These are phyloP conservation scores for Ceratosolen fusciceps DNA, from an alignment of 1,140 invertebrate species.

Conservation along the genomic window DNA sequence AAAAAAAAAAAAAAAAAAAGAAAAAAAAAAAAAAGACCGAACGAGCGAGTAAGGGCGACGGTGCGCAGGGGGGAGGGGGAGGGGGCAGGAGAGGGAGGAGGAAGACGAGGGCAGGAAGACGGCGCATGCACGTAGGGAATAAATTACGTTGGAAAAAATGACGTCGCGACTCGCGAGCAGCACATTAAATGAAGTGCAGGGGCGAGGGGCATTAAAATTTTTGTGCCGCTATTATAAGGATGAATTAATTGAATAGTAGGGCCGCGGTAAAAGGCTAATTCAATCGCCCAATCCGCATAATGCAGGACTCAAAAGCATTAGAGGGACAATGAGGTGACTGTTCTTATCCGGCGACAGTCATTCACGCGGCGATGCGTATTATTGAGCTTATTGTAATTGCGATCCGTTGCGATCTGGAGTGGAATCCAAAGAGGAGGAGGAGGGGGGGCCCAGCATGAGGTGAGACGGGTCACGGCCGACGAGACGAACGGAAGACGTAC, in stretches of 20 bases:
- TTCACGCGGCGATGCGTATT: not conserved
- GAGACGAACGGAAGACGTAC: not conserved
- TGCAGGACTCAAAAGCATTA: not conserved
- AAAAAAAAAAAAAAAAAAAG: no score
- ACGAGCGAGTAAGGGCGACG: no score
- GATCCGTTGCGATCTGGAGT: no score
- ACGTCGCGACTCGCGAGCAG: not conserved
- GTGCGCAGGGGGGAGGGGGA: no score
- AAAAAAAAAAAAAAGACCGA: no score
- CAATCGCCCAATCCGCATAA: not conserved
- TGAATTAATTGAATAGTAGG: not conserved
- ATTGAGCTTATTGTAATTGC: conserved; percentile 17
- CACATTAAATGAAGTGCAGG: no score
- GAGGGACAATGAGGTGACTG: not conserved
- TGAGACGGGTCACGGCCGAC: not conserved
- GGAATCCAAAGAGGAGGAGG: not conserved
- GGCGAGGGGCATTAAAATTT: no score
- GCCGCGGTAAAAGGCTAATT: conserved; percentile 6
- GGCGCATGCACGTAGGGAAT: not conserved
- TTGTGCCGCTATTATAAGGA: not conserved
- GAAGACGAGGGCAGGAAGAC: no score
- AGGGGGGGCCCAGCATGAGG: not conserved
- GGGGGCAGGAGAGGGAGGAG: no score
- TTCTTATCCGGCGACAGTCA: not conserved
- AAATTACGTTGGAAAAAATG: not conserved